Base-by-base conservation (phyloP, 2,888 invertebrate genomes). In the Nycteola revayana region DNA sequence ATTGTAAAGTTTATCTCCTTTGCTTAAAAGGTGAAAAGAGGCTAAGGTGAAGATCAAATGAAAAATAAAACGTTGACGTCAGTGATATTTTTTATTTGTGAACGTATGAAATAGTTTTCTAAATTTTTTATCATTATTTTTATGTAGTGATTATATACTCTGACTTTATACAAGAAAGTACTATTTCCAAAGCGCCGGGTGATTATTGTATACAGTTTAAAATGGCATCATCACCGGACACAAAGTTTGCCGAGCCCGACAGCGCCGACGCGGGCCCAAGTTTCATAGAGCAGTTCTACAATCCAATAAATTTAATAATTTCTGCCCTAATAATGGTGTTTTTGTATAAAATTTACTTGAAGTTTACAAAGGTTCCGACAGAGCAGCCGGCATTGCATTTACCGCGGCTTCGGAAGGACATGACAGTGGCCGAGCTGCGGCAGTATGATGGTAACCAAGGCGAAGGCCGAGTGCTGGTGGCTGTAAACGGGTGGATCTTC, bases 401-500 rank as follows among this genome's bases (percentile, higher is more conserved):
- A 52, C 96, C 97, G 7, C 96, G 94, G 82, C 70, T 98, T 67
- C 93, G 96, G 58, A 92, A 93, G 63, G 98, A 99, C 76, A 96
- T 98, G 89, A 96, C 96, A 1, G 89, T 96, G 24, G 92, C 95
- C 57, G 97, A 99, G 78, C 86, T 99, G 49, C 92, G 92, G 53
- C 91, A 93, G 55, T 98, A 93, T 75, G 95, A 98, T 75, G 98
- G 98, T 3, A 94, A 87, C 34, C 95, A 94, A 66, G 89, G 93
- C 17, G 97, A 98, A 67, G 97, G 96, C 11, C 90, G 98, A 52
- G 94, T 98, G 42, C 89, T 98, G 49, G 92, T 99, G 25, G 98
- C 96, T 5, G 96, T 98, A 32, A 98, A 98, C 79, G 97, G 98
- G 11, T 96, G 93, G 88, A 95, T 99, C 31, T 99, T 96, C 85